A percentile compares a stretch with the other conserved stretches of the same genome.
Evolutionary conservation across 2,888 invertebrate genomes (phyloP).

Genomic region (Junonia oenone): DNA sequence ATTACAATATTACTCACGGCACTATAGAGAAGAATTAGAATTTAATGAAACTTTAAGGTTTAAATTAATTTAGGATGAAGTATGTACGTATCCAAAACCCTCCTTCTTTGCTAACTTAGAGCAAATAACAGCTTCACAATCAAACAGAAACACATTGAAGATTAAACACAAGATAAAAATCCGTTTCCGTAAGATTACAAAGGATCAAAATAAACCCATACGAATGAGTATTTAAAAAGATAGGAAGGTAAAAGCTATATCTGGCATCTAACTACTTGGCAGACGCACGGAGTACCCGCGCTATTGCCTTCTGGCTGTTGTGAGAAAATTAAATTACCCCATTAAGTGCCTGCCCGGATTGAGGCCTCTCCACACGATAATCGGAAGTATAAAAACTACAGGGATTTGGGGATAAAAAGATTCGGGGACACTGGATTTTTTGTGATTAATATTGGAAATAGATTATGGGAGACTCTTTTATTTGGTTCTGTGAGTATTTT

Average conservation of each 20-base stretch:
- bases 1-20: no score
- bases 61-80: no score
- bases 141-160: not conserved
- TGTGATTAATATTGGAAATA: not conserved
- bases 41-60: no score
- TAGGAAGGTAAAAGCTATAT: slow-evolving; percentile 35
- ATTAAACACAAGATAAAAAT: not conserved
- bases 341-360: slow-evolving; percentile 48
- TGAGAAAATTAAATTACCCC: slow-evolving; percentile 64
- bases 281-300: slow-evolving; percentile 33
- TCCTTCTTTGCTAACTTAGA: no score
- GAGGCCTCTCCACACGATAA: slow-evolving; percentile 25
- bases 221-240: slow-evolving; percentile 34
- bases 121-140: no score
- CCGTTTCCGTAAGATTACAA: not conserved
- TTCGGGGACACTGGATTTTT: not conserved
- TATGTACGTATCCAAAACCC: no score
- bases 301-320: slow-evolving; percentile 47
- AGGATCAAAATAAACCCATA: slow-evolving; percentile 26
- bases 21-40: no score
- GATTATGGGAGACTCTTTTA: not conserved
- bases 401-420: not conserved
- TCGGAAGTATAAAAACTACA: slow-evolving; percentile 7
- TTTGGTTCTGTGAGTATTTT: no score
- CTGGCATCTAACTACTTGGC: slow-evolving; percentile 36